Conservation (phyloP, 2,888 invertebrate genomes). For the Laspeyria flexula region DNA sequence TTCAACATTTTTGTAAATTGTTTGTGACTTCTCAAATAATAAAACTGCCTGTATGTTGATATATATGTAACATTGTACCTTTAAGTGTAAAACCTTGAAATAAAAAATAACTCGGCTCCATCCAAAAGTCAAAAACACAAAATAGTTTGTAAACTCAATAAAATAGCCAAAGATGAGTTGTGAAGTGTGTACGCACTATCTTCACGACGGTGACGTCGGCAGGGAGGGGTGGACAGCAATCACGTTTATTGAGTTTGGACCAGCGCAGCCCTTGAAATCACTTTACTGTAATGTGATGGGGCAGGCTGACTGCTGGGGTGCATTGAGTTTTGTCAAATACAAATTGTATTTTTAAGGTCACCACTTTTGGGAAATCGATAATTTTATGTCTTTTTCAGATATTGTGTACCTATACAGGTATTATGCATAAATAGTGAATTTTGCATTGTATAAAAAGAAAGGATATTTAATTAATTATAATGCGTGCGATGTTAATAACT, state of each 20-base stretch:
- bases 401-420: too few relatives aligned
- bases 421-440: too few relatives aligned
- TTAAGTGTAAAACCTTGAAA: too few relatives aligned
- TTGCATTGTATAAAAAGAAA: too few relatives aligned
- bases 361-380: slow-evolving; percentile 10
- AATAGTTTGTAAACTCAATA: slow-evolving; percentile 14
- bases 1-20: too few relatives aligned
- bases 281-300: slow-evolving; percentile 49
- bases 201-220: slow-evolving; percentile 29
- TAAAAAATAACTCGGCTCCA: not conserved
- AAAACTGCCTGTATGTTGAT: too few relatives aligned
- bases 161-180: slow-evolving; percentile 11
- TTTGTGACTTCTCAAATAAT: too few relatives aligned
- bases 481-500: too few relatives aligned
- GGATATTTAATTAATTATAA: too few relatives aligned
- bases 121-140: not conserved
- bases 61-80: too few relatives aligned
- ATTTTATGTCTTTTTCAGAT: too few relatives aligned
- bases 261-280: slow-evolving; percentile 55
- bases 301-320: not conserved
- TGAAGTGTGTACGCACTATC: slow-evolving; percentile 18
- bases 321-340: slow-evolving; percentile 13
- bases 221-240: slow-evolving; percentile 52
- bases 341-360: slow-evolving; percentile 23
- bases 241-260: slow-evolving; percentile 58